Evolutionary conservation across 2,113 vertebrate genomes (phyloP).

Genomic region (Hydrochoerus hydrochaeris): DNA sequence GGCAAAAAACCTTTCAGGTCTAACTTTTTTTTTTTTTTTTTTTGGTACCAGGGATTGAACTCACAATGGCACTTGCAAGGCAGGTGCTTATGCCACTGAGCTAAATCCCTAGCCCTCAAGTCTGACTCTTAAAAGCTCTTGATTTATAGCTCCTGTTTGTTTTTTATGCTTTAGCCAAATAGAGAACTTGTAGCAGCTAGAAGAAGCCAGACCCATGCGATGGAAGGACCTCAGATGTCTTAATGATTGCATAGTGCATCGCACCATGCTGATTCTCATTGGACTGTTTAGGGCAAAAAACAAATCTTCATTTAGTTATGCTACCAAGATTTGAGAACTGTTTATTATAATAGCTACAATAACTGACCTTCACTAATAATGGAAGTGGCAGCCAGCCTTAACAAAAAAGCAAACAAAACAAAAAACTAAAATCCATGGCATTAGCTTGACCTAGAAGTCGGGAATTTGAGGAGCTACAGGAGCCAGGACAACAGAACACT

Average conservation of each 20-base stretch:
- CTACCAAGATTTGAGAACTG: neutral
- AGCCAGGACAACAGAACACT: neutral
- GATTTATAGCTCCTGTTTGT: slow-evolving; percentile 1
- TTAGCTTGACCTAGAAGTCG: neutral
- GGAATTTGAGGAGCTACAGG: neutral
- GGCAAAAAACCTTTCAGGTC: no score
- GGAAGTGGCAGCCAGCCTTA: neutral
- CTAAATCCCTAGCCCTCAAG: no score
- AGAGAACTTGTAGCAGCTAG: slow-evolving; percentile 44
- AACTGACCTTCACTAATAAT: slow-evolving; percentile 30
- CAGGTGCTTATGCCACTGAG: no score
- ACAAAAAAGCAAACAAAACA: neutral
- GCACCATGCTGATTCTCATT: neutral
- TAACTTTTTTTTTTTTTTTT: no score
- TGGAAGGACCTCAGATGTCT: neutral
- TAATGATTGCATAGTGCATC: neutral
- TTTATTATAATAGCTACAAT: neutral
- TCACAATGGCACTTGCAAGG: no score
- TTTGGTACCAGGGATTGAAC: no score
- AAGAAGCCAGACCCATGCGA: neutral
- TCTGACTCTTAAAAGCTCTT: slow-evolving; percentile 15
- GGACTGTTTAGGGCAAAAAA: slow-evolving; percentile 1
- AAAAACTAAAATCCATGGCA: neutral
- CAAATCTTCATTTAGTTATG: slow-evolving; percentile 13
- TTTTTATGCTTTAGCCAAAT: neutral